Evolutionary conservation across 2,113 vertebrate genomes (phyloP), one percentile per base, ranked within the genome.

Genomic region (Antigone vipio): DNA sequence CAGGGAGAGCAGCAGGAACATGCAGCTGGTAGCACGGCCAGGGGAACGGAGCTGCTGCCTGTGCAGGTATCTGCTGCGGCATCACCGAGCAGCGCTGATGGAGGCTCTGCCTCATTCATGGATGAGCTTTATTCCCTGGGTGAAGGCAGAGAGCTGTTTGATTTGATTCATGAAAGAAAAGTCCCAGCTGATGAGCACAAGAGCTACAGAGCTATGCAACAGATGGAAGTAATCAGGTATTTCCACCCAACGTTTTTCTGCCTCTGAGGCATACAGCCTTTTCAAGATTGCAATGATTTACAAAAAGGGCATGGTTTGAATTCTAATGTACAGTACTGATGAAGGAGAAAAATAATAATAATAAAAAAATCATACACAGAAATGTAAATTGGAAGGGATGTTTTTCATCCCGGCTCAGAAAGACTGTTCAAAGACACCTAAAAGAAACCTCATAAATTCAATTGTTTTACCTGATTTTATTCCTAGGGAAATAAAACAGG

Each of bases 191-290:
- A 90, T 26, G 23, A 85, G 58, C 71, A 56, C 0, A 5, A 92
- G 56, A 67, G 52, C 50, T 76, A 15, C 18, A 30, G 88, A 85
- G 26, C 47, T 20, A 6, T 42, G 52, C 29, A 44, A 56, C 82
- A 79, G 69, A 92, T 60, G 74, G 88, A 96, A 74, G 47, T 19
- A 93, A 88, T 72, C 58, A 74, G 82, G 71, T 90, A 56, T 40
- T 76, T 64, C 62, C 64, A 53, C 30, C 42, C 45, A 64, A 73
- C 19, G 7, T 22, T 87, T 49, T 68, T 58, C 81, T 79, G 45
- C 78, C 85, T 88, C 81, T 69, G 62, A 68, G 75, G 91, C 88
- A 90, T 3, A 16, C 12, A 90, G 53, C 11, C 35, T 93, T 76
- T 72, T 79, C 45, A 60, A 68, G 53, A 68, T 64, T 45, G 35